phyloP scores from a whole-genome alignment of 2,113 vertebrate species.

The Centropus bengalensis region DNA sequence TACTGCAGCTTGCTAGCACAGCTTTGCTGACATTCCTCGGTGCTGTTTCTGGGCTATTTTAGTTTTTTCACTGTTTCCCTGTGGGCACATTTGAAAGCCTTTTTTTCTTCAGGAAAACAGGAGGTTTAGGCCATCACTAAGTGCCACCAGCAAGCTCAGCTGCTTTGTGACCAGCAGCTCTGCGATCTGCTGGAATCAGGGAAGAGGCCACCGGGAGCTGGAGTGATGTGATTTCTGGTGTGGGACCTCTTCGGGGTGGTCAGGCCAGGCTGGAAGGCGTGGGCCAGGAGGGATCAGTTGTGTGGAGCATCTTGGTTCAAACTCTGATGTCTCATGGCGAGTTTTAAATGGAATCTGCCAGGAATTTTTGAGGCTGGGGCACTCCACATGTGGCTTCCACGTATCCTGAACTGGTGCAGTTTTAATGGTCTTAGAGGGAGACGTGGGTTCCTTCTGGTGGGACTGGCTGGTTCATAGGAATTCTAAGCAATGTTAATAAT shows the following conservation, averaged over 20 bases:
- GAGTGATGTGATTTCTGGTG: background rate
- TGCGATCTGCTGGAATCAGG: background rate
- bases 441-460: background rate
- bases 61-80: background rate
- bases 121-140: background rate
- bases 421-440: background rate
- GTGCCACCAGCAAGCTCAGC: background rate
- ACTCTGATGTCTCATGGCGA: background rate
- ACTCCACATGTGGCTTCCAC: background rate
- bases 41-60: background rate
- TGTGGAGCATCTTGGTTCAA: background rate
- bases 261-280: background rate
- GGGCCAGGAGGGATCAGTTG: background rate
- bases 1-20: background rate
- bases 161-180: background rate
- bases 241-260: background rate
- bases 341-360: background rate
- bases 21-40: background rate
- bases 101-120: background rate
- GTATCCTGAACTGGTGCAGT: background rate
- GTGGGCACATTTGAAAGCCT: background rate
- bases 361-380: background rate
- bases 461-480: background rate
- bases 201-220: background rate
- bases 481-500: background rate